Evolutionary conservation across 2,888 invertebrate genomes (phyloP).

Genomic region (Buathra laborator): DNA sequence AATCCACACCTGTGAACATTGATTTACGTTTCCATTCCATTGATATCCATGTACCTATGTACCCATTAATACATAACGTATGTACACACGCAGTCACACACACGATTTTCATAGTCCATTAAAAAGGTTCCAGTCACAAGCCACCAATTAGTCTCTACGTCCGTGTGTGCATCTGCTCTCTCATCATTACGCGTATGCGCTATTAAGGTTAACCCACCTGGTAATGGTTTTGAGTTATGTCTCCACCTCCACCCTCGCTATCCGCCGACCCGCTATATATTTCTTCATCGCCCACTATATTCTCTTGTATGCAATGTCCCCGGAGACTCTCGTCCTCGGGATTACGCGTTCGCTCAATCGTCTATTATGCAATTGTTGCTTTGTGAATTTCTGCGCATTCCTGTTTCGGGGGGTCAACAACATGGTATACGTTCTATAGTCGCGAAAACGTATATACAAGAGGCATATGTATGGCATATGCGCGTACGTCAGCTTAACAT

Average conservation of each 20-base stretch:
- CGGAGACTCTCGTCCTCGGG: neutral
- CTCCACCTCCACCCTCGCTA: neutral
- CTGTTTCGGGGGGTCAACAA: conserved; percentile 22
- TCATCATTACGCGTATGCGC: conserved; percentile 19
- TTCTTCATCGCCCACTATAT: neutral
- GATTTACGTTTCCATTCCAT: neutral
- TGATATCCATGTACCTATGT: neutral
- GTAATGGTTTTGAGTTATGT: conserved; percentile 21
- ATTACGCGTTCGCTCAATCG: neutral
- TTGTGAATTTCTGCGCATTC: conserved; percentile 46
- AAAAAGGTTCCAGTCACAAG: conserved; percentile 5
- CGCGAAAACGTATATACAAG: conserved; percentile 6
- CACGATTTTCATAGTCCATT: neutral
- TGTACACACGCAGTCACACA: neutral
- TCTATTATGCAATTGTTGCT: conserved; percentile 42
- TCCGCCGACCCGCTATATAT: neutral
- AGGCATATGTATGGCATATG: neutral
- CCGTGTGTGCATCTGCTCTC: neutral
- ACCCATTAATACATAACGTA: neutral
- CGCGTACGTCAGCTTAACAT: neutral
- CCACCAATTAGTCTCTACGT: neutral
- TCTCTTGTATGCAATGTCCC: neutral
- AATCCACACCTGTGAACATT: neutral
- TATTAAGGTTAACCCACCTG: conserved; percentile 17
- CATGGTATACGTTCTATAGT: conserved; percentile 2